Evolutionary conservation across 2,888 invertebrate species (phyloP).

Genomic region (Drosophila limbata): DNA sequence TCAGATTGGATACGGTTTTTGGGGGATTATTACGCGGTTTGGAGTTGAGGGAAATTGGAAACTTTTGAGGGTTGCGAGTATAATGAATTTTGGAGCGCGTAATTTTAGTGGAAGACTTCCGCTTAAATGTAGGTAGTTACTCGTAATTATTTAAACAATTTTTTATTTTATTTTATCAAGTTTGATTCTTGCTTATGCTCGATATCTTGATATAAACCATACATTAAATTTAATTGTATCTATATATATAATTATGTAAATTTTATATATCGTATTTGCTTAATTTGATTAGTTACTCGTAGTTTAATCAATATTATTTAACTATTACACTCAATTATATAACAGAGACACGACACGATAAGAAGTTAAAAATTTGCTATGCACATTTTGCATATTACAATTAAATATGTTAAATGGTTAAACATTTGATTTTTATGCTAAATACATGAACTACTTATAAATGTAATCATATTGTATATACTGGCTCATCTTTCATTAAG

Average conservation of each 20-base stretch:
- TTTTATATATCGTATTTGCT: slow-evolving; percentile 32
- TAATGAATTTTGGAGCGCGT: slow-evolving; percentile 63
- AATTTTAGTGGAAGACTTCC: slow-evolving; percentile 85
- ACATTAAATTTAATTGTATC: slow-evolving; percentile 11
- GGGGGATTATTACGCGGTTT: slow-evolving; percentile 38
- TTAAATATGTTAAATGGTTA: slow-evolving; percentile 47
- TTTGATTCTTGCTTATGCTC: slow-evolving; percentile 42
- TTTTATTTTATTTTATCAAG: slow-evolving; percentile 39
- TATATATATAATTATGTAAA: slow-evolving; percentile 18
- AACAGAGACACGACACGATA: slow-evolving; percentile 62
- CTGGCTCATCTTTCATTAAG: slow-evolving; percentile 35
- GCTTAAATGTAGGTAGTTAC: slow-evolving; percentile 81
- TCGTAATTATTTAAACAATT: slow-evolving; percentile 53
- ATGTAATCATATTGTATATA: slow-evolving; percentile 45
- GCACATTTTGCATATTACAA: slow-evolving; percentile 37
- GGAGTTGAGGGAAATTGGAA: slow-evolving; percentile 21
- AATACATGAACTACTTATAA: slow-evolving; percentile 53
- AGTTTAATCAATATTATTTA: slow-evolving; percentile 31
- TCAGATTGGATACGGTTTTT: slow-evolving; percentile 18
- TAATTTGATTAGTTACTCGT: slow-evolving; percentile 51
- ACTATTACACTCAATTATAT: slow-evolving; percentile 57
- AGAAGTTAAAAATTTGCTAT: slow-evolving; percentile 68
- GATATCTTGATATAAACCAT: slow-evolving; percentile 34
- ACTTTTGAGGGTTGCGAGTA: slow-evolving; percentile 36
- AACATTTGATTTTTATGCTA: slow-evolving; percentile 59